phyloP scores from a whole-genome alignment of 1,140 invertebrate genomes.

The Dendrolimus punctatus region DNA sequence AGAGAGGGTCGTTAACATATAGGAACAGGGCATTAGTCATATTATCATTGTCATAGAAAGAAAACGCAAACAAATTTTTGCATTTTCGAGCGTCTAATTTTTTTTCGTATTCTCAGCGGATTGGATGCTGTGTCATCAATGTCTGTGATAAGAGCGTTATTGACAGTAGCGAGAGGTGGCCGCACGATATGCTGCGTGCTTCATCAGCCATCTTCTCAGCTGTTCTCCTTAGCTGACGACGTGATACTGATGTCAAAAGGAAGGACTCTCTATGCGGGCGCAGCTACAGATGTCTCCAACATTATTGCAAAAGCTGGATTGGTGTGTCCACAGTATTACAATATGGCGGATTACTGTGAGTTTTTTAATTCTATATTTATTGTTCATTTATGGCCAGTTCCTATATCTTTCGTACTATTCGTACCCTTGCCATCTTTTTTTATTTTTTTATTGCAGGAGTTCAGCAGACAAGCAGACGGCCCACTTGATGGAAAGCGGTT shows the following conservation, averaged over 20 bases:
- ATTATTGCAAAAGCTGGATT: conserved; percentile 71
- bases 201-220: conserved; percentile 90
- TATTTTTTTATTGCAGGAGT: too few relatives aligned
- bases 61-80: too few relatives aligned
- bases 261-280: conserved; percentile 74
- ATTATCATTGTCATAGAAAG: too few relatives aligned
- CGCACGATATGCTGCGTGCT: conserved; percentile 89
- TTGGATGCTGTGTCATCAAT: conserved; percentile 83
- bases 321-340: conserved; percentile 78
- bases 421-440: too few relatives aligned
- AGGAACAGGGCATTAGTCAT: too few relatives aligned
- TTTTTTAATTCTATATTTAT: not conserved
- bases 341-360: conserved; percentile 79
- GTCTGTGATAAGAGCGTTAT: conserved; percentile 79
- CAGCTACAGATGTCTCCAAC: conserved; percentile 68
- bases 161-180: conserved; percentile 79
- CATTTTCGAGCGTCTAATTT: too few relatives aligned
- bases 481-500: too few relatives aligned
- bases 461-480: too few relatives aligned
- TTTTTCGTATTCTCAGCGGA: conserved; percentile 70
- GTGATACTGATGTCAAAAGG: conserved; percentile 75
- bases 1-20: too few relatives aligned
- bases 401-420: too few relatives aligned
- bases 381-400: too few relatives aligned
- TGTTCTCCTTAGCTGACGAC: conserved; percentile 83